phyloP scores from a whole-genome alignment of 2,888 invertebrate species.

The Plagiodera versicolora region DNA sequence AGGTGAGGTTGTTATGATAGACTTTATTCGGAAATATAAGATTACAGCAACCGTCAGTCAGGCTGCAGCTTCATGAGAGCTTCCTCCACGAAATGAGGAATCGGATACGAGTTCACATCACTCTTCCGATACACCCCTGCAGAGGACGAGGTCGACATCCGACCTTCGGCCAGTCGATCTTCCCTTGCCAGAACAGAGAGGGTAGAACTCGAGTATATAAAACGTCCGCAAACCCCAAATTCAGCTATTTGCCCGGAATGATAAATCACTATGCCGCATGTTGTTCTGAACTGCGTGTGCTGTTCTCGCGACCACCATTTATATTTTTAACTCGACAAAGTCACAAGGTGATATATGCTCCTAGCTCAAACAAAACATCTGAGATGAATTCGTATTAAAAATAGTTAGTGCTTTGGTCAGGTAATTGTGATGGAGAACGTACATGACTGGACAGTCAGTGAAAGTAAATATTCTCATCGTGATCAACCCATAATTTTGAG shows the following conservation, averaged over 20 bases:
- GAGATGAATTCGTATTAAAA: slow-evolving; percentile 8
- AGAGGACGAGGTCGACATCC: neutral
- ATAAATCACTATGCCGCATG: slow-evolving; percentile 55
- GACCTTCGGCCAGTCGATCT: neutral
- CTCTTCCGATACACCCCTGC: neutral
- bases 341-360: slow-evolving; percentile 45
- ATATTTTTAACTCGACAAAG: slow-evolving; percentile 47
- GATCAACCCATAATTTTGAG: too few species aligned
- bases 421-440: neutral
- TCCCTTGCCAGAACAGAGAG: neutral
- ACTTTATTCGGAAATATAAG: neutral
- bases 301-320: slow-evolving; percentile 44
- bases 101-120: neutral
- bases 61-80: neutral
- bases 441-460: too few species aligned
- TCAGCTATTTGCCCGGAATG: slow-evolving; percentile 55
- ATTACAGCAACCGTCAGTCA: neutral
- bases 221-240: slow-evolving; percentile 54
- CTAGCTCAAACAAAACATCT: slow-evolving; percentile 22
- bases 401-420: neutral
- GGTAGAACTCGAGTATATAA: slow-evolving; percentile 40
- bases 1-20: too few species aligned
- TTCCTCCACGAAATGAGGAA: neutral
- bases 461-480: too few species aligned
- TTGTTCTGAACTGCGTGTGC: slow-evolving; percentile 47